Evolutionary conservation across 2,113 vertebrate species (phyloP), one percentile per base, ranked within the genome.

Genomic region (Bothrops jararaca): DNA sequence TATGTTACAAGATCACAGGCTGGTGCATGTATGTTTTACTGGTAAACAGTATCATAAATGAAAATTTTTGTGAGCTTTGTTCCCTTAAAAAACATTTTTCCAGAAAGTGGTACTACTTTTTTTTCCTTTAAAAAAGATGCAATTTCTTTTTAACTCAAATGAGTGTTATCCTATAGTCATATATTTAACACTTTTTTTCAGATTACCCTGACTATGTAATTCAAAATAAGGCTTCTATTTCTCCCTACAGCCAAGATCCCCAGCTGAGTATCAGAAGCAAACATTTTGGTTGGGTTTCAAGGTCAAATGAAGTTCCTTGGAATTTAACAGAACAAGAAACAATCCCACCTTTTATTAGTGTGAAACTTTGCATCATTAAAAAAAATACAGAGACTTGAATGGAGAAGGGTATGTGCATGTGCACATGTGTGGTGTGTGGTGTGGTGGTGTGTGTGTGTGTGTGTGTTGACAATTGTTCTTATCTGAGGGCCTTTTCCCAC

Each of bases 231-330:
- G 93, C 54, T 93, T 95, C 94, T 92, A 92, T 94, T 97, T 95
- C 69, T 91, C 90, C 69, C 93, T 91, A 53, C 34, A 93, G 87
- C 89, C 90, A 91, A 92, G 92, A 94, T 89, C 91, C 54, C 85
- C 57, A 88, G 88, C 96, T 95, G 93, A 93, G 94, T 96, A 92
- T 80, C 54, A 92, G 50, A 92, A 96, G 85, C 87, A 85, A 92
- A 95, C 93, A 89, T 90, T 96, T 96, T 97, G 95, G 94, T 97
- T 93, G 60, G 0, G 0, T 50, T 97, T 97, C 95, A 97, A 97
- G 95, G 95, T 97, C 95, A 97, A 96, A 95, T 95, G 95, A 92
- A 96, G 96, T 96, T 97, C 95, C 93, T 95, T 95, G 91, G 64
- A 92, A 93, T 96, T 96, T 93, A 91, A 53, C 58, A 64, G 58